Percentiles rank a stretch among this genome's conserved stretches.
These are phyloP conservation scores for Centroberyx gerrardi DNA, from an alignment of 2,797 vertebrate genomes.

Conservation along the genomic window DNA sequence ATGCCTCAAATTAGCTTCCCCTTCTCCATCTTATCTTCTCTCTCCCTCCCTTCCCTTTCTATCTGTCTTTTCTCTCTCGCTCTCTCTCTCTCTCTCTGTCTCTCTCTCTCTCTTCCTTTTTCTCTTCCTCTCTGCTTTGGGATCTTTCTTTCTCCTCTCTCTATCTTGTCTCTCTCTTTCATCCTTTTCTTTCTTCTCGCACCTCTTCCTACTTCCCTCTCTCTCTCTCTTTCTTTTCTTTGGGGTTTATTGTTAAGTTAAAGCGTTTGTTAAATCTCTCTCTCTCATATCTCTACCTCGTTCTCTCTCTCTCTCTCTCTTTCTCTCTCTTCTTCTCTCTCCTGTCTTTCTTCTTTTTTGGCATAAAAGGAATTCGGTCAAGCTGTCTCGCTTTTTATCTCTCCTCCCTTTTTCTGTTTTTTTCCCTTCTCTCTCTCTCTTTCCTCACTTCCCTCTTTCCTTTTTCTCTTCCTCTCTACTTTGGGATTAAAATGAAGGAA, in stretches of 20 bases:
- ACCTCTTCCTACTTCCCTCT: background rate
- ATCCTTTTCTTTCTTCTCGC: slow-evolving; percentile 1
- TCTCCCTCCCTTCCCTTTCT: background rate
- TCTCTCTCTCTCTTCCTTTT: background rate
- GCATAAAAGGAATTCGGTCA: background rate
- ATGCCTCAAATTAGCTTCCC: background rate
- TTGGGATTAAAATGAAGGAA: background rate
- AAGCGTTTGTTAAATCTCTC: too few relatives aligned
- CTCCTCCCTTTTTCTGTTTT: background rate
- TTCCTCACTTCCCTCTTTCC: background rate
- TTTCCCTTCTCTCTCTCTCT: too few relatives aligned
- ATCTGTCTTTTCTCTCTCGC: too few relatives aligned
- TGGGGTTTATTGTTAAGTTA: too few relatives aligned
- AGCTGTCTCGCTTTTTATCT: background rate
- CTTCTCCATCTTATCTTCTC: background rate
- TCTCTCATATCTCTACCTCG: background rate
- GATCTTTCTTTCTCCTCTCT: background rate
- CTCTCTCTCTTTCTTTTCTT: background rate
- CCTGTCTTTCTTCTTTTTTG: too few relatives aligned
- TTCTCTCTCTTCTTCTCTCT: too few relatives aligned
- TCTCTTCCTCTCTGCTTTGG: background rate
- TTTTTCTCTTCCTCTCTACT: background rate
- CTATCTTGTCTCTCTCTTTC: background rate
- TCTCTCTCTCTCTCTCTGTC: background rate
- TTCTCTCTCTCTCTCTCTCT: too few relatives aligned